Conservation (phyloP, 2,888 invertebrate species). For the Ephialtes manifestator region DNA sequence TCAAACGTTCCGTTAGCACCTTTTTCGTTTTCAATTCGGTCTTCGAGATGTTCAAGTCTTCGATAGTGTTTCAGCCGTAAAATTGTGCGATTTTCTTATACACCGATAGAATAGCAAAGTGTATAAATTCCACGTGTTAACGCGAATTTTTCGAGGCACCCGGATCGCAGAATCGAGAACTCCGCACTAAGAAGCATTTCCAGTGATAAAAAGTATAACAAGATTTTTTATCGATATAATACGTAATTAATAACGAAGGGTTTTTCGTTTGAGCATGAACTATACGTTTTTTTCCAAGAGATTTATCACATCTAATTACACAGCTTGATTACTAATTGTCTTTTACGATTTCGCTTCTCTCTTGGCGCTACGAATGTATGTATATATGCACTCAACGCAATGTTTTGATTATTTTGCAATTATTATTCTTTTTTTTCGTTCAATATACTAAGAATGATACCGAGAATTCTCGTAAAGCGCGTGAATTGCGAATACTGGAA, state of each 20-base stretch:
- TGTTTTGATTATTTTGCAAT: not conserved
- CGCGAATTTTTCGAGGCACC: not conserved
- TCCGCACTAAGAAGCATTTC: not conserved
- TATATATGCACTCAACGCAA: constrained; percentile 7
- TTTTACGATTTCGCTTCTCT: not conserved
- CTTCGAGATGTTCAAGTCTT: constrained; percentile 14
- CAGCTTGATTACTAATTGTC: not conserved
- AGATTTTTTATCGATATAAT: not conserved
- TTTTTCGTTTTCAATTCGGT: not conserved
- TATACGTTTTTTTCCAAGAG: not conserved
- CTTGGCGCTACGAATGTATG: not conserved
- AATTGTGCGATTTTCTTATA: not conserved
- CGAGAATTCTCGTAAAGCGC: constrained; percentile 20
- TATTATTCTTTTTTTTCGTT: not conserved
- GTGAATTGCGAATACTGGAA: constrained; percentile 5
- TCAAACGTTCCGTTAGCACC: not conserved
- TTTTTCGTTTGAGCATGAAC: not conserved
- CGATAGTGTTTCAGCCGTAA: not conserved
- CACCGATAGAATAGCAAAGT: not conserved
- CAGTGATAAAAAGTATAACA: not conserved
- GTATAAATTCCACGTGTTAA: not conserved
- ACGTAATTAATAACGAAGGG: not conserved
- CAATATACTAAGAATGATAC: not conserved
- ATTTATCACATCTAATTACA: not conserved
- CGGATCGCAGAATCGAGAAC: not conserved